phyloP scores from a whole-genome alignment of 2,888 invertebrate genomes.

The Zhengitettix transpicula region DNA sequence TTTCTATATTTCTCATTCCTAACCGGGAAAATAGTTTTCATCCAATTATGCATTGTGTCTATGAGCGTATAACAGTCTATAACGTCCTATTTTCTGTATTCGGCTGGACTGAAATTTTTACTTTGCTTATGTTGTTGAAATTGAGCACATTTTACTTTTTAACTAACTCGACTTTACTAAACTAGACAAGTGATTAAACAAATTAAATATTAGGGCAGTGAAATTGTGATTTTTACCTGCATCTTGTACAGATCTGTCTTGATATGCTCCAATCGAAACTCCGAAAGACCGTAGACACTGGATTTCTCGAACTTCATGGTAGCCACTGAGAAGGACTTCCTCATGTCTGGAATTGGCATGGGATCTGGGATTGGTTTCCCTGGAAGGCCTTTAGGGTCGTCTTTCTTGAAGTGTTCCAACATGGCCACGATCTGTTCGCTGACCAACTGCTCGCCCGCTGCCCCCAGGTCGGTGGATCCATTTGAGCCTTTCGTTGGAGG shows the following conservation, averaged over 20 bases:
- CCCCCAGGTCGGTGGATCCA: too few species aligned
- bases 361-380: slow-evolving; percentile 67
- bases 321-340: slow-evolving; percentile 49
- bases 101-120: too few species aligned
- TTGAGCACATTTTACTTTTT: too few species aligned
- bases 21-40: too few species aligned
- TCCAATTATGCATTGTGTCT: too few species aligned
- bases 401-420: slow-evolving; percentile 62
- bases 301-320: slow-evolving; percentile 55
- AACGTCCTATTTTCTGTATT: too few species aligned
- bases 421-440: slow-evolving; percentile 52
- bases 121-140: too few species aligned
- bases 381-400: slow-evolving; percentile 66
- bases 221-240: slow-evolving; percentile 36
- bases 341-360: slow-evolving; percentile 57
- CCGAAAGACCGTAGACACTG: slow-evolving; percentile 56
- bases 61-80: too few species aligned
- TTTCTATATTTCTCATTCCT: too few species aligned
- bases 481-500: too few species aligned
- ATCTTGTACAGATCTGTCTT: slow-evolving; percentile 55
- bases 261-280: slow-evolving; percentile 56
- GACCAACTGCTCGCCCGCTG: slow-evolving; percentile 32
- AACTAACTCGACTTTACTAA: too few species aligned
- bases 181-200: too few species aligned
- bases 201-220: not conserved